phyloP scores from a whole-genome alignment of 2,888 invertebrate genomes.

The Exephanes ischioxanthus region DNA sequence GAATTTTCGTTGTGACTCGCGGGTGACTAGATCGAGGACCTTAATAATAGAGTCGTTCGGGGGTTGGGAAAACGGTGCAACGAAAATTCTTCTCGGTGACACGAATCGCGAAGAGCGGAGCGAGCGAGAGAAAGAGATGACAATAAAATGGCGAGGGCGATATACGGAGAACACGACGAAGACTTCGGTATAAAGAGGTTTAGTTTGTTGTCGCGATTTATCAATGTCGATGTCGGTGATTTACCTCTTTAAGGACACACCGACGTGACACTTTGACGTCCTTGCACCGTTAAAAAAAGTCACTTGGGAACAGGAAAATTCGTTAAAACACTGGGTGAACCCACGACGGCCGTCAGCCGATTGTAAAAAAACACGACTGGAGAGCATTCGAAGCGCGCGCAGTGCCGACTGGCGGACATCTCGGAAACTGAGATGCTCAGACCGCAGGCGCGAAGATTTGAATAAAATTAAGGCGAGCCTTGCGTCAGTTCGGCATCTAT shows the following conservation, averaged over 20 bases:
- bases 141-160: constrained; percentile 80
- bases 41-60: constrained; percentile 35
- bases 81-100: constrained; percentile 67
- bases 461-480: not conserved
- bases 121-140: constrained; percentile 69
- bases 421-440: not conserved
- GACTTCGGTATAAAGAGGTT: not conserved
- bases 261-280: constrained; percentile 40
- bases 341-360: constrained; percentile 73
- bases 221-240: constrained; percentile 8
- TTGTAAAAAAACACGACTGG: constrained; percentile 76
- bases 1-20: constrained; percentile 12
- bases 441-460: constrained; percentile 36
- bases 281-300: constrained; percentile 49
- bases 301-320: constrained; percentile 54
- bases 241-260: constrained; percentile 62
- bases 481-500: not conserved
- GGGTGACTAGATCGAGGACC: not conserved
- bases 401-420: constrained; percentile 61
- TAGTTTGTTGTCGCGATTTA: not conserved
- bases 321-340: constrained; percentile 64
- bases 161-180: constrained; percentile 20
- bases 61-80: constrained; percentile 24
- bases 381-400: constrained; percentile 64
- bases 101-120: constrained; percentile 63